Base-by-base conservation (phyloP, 2,888 invertebrate species). In the Drosophila gaucha region DNA sequence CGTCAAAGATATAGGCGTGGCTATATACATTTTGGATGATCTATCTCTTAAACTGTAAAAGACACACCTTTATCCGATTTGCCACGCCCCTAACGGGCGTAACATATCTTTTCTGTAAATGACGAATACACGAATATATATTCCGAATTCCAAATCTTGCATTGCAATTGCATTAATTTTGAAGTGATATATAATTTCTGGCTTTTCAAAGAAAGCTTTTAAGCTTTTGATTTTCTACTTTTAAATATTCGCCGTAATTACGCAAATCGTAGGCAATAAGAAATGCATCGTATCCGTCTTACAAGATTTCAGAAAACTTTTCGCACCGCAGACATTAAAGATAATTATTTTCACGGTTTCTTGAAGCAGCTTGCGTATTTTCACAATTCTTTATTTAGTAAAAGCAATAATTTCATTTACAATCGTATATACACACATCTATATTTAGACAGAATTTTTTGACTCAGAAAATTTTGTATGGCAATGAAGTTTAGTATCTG, bases 181-280 rank as follows among this genome's bases (percentile, higher is more conserved):
- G 12, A 31, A n/a, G n/a, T n/a, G n/a, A n/a, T n/a, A n/a, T n/a
- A n/a, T n/a, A n/a, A n/a, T n/a, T n/a, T n/a, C n/a, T n/a, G n/a
- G n/a, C n/a, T n/a, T n/a, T n/a, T n/a, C n/a, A n/a, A n/a, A n/a
- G n/a, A n/a, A n/a, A n/a, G n/a, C n/a, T 31, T 31, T 31, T 31
- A 12, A 28, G n/a, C n/a, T 28, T 31, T 31, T 31, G 12, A 31
- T 31, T 31, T 31, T 31, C 9, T n/a, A 12, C 12, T 31, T 12
- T 12, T 12, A 35, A 16, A 35, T 16, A 35, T 16, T 1, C 9
- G 16, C 36, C 16, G 16, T 2, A 18, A 76, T 76, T 78, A 79
- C 79, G 78, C 79, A 78, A 78, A 78, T 78, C 65, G 71, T 67
- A 77, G 59, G 55, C 51, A 57, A 16, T 43, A 55, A 39, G 16